Evolutionary conservation across 2,888 invertebrate species (phyloP), one percentile per base, ranked within the genome.

Genomic region (Megalurothrips usitatus): DNA sequence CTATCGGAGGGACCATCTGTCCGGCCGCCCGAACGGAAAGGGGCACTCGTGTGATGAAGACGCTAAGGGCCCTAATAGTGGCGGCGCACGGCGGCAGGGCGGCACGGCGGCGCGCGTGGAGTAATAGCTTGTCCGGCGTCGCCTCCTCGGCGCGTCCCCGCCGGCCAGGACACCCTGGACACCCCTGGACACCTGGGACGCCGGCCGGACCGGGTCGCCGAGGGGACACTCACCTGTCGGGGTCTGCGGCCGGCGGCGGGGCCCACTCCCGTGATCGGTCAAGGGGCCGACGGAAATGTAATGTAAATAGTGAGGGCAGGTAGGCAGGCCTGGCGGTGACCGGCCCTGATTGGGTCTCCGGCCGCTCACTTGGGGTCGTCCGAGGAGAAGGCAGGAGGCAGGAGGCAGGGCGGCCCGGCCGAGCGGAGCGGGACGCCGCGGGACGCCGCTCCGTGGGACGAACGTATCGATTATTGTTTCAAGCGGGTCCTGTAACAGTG

Each of bases 61-160:
- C 68, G 68, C 68, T 75, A 75, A 75, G 68, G 68, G 26, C 68
- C 68, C 68, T 75, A 75, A 75, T 75, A 75, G 68, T 75, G 23
- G 26, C 68, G 23, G 68, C n/a, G n/a, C n/a, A n/a, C n/a, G n/a
- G n/a, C n/a, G n/a, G n/a, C n/a, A n/a, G n/a, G n/a, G n/a, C n/a
- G n/a, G n/a, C n/a, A n/a, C n/a, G 23, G 26, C 68, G 23, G 68
- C 68, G 68, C 8, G 68, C 68, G 68, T 11, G 23, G n/a, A 26
- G 68, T 75, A 75, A 75, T 75, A 75, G 68, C 68, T 75, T 75
- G 68, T 75, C 68, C 68, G 4, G 26, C 26, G 68, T 75, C 68
- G 26, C 68, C 68, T 14, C 58, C 52, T 52, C 68, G 58, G 58
- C 17, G 26, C 12, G 68, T 11, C 68, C 68, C n/a, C 3, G 23